Percentiles rank a stretch among this genome's conserved stretches.
phyloP scores from a whole-genome alignment of 1,140 invertebrate species.

The Lamellibrachia luymesi region DNA sequence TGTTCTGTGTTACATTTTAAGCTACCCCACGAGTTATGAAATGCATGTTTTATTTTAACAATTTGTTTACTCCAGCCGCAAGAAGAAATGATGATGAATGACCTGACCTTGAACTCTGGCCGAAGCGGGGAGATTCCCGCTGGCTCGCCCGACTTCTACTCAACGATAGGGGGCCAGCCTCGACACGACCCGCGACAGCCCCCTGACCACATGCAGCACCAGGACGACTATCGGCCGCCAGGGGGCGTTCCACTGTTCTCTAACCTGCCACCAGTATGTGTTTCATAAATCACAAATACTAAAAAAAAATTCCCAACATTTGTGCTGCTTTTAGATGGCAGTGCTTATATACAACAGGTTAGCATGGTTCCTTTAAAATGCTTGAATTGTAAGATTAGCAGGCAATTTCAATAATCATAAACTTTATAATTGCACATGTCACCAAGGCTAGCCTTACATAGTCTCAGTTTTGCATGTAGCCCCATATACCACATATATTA shows the following conservation, averaged over 20 bases:
- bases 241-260: slow-evolving; percentile 44
- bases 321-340: neutral
- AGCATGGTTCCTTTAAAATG: neutral
- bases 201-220: slow-evolving; percentile 15
- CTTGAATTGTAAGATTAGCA: neutral
- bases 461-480: too few relatives aligned
- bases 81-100: slow-evolving; percentile 39
- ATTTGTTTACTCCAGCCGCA: slow-evolving; percentile 19
- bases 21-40: slow-evolving; percentile 8
- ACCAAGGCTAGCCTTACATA: too few relatives aligned
- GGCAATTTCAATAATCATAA: too few relatives aligned
- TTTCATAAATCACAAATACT: neutral
- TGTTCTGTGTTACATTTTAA: too few relatives aligned
- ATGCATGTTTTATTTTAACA: neutral
- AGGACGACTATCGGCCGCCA: slow-evolving; percentile 36
- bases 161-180: neutral
- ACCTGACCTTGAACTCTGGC: slow-evolving; percentile 37
- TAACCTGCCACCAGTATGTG: slow-evolving; percentile 36
- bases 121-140: slow-evolving; percentile 34
- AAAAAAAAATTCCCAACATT: neutral
- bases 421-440: too few relatives aligned
- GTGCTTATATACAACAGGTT: neutral
- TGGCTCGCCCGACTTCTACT: neutral
- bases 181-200: slow-evolving; percentile 20
- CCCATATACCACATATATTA: too few relatives aligned